Evolutionary conservation across 2,797 vertebrate genomes (phyloP).

Genomic region (Podargus strigoides): DNA sequence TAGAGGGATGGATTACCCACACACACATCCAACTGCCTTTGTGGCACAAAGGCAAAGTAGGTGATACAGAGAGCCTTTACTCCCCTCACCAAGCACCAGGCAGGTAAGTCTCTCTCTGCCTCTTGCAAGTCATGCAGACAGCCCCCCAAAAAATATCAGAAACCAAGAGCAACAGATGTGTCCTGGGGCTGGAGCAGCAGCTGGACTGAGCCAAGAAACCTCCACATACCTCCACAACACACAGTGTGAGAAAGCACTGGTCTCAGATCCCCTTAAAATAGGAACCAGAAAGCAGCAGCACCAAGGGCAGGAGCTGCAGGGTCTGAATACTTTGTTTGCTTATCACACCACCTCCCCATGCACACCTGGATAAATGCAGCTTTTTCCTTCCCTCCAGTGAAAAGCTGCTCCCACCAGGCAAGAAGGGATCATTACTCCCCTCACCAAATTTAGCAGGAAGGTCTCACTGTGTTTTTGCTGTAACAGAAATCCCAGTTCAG

Average conservation of each 20-base stretch:
- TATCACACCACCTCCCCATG: background rate
- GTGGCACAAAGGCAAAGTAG: background rate
- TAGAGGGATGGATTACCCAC: background rate
- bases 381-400: background rate
- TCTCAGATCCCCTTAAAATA: background rate
- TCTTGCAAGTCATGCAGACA: fast-evolving
- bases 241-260: background rate
- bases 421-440: background rate
- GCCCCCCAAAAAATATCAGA: background rate
- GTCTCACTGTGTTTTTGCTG: background rate
- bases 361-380: background rate
- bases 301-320: fast-evolving
- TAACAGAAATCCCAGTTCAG: background rate
- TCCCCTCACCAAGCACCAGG: background rate
- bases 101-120: background rate
- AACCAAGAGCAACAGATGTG: background rate
- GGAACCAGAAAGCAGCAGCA: background rate
- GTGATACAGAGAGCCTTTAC: background rate
- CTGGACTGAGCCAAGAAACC: background rate
- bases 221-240: background rate
- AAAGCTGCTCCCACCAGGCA: background rate
- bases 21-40: fast-evolving
- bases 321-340: background rate
- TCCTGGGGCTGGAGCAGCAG: background rate
- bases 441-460: background rate